Evolutionary conservation across 30 jellyfish, hydroid and myxozoan species (phyloP).

Genomic region (Chironex yamaguchii): DNA sequence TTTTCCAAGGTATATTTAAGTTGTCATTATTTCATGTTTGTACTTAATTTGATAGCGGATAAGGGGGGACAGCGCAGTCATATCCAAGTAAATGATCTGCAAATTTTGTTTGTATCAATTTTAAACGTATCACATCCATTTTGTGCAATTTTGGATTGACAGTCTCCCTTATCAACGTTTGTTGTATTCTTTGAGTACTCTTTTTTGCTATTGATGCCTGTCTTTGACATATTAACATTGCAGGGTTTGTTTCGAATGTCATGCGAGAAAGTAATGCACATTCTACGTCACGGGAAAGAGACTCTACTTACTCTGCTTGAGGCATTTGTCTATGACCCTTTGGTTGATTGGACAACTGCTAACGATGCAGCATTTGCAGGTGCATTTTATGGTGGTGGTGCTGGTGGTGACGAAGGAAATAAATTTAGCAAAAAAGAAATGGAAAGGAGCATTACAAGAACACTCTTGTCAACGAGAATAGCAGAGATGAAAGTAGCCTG

Average conservation of each 20-base stretch:
- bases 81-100: no score
- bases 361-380: conserved; percentile 99
- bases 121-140: no score
- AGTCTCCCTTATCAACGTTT: not conserved
- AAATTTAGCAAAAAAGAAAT: conserved; percentile 89
- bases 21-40: no score
- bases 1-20: no score
- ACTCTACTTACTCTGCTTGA: conserved; percentile 94
- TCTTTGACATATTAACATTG: not conserved
- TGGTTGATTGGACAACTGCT: conserved; percentile 99
- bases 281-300: conserved; percentile 94
- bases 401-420: conserved; percentile 84
- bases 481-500: conserved; percentile 96
- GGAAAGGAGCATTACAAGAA: conserved; percentile 95
- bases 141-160: not conserved
- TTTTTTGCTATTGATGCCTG: not conserved
- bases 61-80: no score
- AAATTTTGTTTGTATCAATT: no score
- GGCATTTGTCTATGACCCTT: conserved; percentile 98
- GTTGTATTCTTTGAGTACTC: not conserved
- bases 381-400: conserved; percentile 99
- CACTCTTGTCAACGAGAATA: conserved; percentile 93
- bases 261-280: conserved; percentile 87
- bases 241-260: conserved; percentile 94
- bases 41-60: no score